Base-by-base conservation (phyloP, 2,113 vertebrate genomes). In the Calidris pygmaea region DNA sequence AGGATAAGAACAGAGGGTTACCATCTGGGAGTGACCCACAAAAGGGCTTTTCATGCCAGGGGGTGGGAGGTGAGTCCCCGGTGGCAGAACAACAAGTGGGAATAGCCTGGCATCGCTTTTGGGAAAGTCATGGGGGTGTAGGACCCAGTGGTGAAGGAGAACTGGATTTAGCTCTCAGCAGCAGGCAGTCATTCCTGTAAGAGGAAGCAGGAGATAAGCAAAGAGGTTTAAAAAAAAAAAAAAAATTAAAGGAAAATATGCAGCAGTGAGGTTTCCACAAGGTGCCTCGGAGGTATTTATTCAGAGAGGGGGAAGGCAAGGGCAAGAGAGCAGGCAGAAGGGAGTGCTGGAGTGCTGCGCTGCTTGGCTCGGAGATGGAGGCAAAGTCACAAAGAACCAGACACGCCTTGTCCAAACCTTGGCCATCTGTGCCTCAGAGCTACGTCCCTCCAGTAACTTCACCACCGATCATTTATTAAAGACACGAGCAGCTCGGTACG, bases 281-380 rank as follows among this genome's bases (percentile, higher is more conserved):
- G 62, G 86, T 95, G 77, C 90, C 78, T 92, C 18, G 4, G 27
- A 95, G 91, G 29, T 93, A 87, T 92, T 95, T 95, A 53, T 89
- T 95, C 73, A 92, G 88, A 78, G 63, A 53, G 22, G 43, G 59
- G 75, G 65, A 73, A 73, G 75, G 79, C 45, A 90, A 29, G 43
- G 78, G 30, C 41, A 77, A 77, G 55, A 77, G 50, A 90, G 66
- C 1, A 2, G 71, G 77, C 48, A 80, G 65, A 88, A 79, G 34
- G 79, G 68, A 90, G n/a, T 23, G 73, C 22, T 82, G 11, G 48
- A 48, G 48, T 7, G 22, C 47, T 48, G 59, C 34, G 48, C 52
- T 3, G 18, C 18, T 79, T 70, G 75, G 32, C 63, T 87, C 4
- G 4, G 81, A 89, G 39, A 68, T 7, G 4, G 45, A 79, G 48